Evolutionary conservation across 2,797 vertebrate species (phyloP).

Genomic region (Catostomus latipinnis): DNA sequence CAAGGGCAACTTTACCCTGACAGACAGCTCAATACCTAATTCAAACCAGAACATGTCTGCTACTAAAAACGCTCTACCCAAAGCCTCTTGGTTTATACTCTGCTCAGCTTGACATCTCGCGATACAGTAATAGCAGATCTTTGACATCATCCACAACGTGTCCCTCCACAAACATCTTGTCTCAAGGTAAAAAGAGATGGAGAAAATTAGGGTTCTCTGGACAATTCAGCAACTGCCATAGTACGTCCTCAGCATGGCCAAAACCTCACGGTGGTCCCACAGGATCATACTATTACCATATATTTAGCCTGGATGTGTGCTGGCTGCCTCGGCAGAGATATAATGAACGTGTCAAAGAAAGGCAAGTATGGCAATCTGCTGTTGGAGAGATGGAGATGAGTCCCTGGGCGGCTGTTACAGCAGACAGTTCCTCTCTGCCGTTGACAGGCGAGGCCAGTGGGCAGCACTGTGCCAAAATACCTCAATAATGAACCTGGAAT

Average conservation of each 20-base stretch:
- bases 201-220: conserved; percentile 10
- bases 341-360: conserved; percentile 46
- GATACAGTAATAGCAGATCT: conserved; percentile 26
- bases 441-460: conserved; percentile 51
- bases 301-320: conserved; percentile 46
- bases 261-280: conserved; percentile 21
- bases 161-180: conserved; percentile 16
- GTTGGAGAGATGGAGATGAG: conserved; percentile 36
- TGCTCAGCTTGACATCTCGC: too few relatives aligned
- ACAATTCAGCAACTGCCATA: background rate
- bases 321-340: conserved; percentile 40
- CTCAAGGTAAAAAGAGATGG: conserved; percentile 15
- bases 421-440: conserved; percentile 38
- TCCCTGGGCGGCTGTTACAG: conserved; percentile 38
- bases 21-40: conserved; percentile 12
- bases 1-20: conserved; percentile 33
- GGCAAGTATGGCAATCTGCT: conserved; percentile 30
- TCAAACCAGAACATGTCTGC: background rate
- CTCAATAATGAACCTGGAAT: conserved; percentile 42
- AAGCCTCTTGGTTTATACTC: background rate
- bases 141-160: conserved; percentile 21
- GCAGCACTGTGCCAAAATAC: conserved; percentile 43
- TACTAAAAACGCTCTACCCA: background rate
- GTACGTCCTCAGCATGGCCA: conserved; percentile 38
- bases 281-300: conserved; percentile 45